Evolutionary conservation across 2,113 vertebrate species (phyloP), one percentile per base, ranked within the genome.

Genomic region (Nannobrachium achirus): DNA sequence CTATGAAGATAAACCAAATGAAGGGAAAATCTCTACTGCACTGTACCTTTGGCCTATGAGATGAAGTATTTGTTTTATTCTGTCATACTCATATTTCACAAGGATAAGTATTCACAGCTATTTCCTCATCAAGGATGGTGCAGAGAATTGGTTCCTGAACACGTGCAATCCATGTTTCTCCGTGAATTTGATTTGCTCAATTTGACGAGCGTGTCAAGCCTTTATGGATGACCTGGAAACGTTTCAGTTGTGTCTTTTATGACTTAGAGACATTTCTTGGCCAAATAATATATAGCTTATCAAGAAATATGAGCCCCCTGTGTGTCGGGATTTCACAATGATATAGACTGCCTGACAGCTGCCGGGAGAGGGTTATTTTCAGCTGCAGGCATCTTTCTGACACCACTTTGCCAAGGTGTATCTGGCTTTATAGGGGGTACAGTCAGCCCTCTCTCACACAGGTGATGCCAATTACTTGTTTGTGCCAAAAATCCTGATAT

Each of bases 321-420:
- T 57, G 13, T 79, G 63, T 75, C 61, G 44, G 53, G 56, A 63
- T 72, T 67, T 80, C 50, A 71, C 56, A 58, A 25, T 60, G 66
- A 75, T 46, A 48, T 8, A 60, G 56, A 53, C 57, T 53, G 59
- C 66, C 59, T 67, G 78, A 78, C 66, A 79, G 82, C 73, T 76
- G 78, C 66, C 73, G 53, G 71, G 74, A 60, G 15, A 62, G 69
- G 69, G 71, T 79, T 88, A 82, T 86, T 86, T 83, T 69, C 70
- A 76, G 78, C 75, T 57, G 69, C 66, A 77, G 76, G 70, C 76
- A 65, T 63, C 56, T 75, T 49, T 55, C 68, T 87, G 83, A 83
- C 83, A 88, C 74, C 82, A 78, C 73, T 82, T 67, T 78, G 82
- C 71, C 55, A 69, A 81, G 65, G 74, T 80, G 81, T 71, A 0